These are phyloP conservation scores for Leucophora obtusa DNA, from an alignment of 2,888 invertebrate species.

Conservation along the genomic window DNA sequence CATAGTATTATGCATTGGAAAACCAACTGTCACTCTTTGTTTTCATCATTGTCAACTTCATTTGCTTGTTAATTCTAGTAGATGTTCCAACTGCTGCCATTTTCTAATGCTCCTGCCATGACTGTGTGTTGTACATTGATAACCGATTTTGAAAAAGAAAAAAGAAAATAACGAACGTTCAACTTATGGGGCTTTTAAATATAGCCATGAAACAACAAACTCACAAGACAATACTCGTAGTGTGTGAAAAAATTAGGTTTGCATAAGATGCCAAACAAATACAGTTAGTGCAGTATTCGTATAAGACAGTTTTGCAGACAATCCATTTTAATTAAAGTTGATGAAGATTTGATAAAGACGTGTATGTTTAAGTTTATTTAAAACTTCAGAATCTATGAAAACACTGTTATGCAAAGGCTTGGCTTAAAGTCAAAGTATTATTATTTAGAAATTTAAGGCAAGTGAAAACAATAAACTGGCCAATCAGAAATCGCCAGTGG, in stretches of 20 bases:
- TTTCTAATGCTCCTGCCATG: too few relatives aligned
- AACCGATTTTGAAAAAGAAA: conserved; percentile 6
- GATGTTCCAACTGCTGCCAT: not conserved
- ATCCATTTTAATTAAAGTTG: conserved; percentile 61
- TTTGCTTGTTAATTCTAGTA: conserved; percentile 10
- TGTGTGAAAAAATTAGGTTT: not conserved
- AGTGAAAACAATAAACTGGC: too few relatives aligned
- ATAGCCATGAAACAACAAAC: conserved; percentile 1
- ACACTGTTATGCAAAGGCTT: not conserved
- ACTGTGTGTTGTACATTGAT: conserved; percentile 16
- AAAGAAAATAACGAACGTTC: not conserved
- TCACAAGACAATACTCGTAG: not conserved
- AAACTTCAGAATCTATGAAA: not conserved
- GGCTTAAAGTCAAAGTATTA: not conserved
- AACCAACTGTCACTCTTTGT: conserved; percentile 45
- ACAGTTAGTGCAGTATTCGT: conserved; percentile 28
- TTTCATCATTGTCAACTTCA: conserved; percentile 44
- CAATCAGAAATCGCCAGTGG: too few relatives aligned
- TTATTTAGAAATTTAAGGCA: too few relatives aligned
- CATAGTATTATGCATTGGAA: conserved; percentile 27
- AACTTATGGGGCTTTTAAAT: conserved; percentile 44
- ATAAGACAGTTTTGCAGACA: conserved; percentile 40
- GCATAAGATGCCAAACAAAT: conserved; percentile 33
- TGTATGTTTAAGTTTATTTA: not conserved
- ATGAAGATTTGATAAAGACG: conserved; percentile 22